Percentiles rank a stretch among this genome's conserved stretches.
These are phyloP conservation scores for Papio anubis DNA, from an alignment of 2,113 vertebrate species.

Conservation along the genomic window DNA sequence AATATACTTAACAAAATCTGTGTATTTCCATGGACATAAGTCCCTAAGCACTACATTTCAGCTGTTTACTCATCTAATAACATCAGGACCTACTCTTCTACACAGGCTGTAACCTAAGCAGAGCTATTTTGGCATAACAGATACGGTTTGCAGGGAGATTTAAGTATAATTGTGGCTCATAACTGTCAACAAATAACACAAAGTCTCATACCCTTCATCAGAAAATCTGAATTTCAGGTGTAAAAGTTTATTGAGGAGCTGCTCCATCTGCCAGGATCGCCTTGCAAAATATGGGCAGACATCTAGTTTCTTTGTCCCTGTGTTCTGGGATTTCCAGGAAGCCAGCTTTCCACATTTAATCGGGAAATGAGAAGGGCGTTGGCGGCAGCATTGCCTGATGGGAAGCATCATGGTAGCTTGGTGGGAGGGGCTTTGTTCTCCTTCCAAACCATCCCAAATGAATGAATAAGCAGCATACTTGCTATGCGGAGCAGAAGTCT, in stretches of 20 bases:
- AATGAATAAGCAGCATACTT: not conserved
- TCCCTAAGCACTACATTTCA: slow-evolving; percentile 66
- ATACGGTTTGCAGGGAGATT: slow-evolving; percentile 74
- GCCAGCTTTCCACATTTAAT: not conserved
- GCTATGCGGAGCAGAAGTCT: not conserved
- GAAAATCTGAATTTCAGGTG: slow-evolving; percentile 68
- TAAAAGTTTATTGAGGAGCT: not conserved
- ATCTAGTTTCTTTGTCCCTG: not conserved
- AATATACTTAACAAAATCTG: slow-evolving; percentile 76
- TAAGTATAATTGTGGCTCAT: slow-evolving; percentile 69
- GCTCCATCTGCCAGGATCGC: not conserved
- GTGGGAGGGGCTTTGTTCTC: not conserved
- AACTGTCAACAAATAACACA: slow-evolving; percentile 71
- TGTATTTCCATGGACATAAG: slow-evolving; percentile 75
- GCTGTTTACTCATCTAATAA: slow-evolving; percentile 68
- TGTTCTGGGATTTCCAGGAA: slow-evolving; percentile 14
- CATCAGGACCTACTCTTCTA: slow-evolving; percentile 67
- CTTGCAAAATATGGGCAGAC: not conserved
- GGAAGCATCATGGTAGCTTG: not conserved
- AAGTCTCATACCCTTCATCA: slow-evolving; percentile 61
- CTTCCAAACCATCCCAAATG: not conserved
- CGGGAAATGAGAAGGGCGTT: not conserved
- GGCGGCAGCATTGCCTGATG: not conserved
- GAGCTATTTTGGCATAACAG: slow-evolving; percentile 75
- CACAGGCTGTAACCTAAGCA: slow-evolving; percentile 70